These are phyloP conservation scores for Apodemia hepburni DNA, from an alignment of 2,888 invertebrate species.

Conservation along the genomic window DNA sequence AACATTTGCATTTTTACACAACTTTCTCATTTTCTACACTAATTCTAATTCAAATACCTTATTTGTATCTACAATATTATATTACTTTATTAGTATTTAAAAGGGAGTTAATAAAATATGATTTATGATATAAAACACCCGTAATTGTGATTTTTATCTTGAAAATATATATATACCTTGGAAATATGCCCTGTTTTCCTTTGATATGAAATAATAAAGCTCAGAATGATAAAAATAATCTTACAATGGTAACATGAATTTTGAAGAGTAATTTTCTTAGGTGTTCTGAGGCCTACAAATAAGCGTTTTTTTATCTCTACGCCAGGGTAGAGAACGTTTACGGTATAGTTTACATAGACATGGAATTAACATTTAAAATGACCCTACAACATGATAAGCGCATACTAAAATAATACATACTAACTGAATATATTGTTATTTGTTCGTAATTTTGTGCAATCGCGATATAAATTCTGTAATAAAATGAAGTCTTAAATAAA, in stretches of 20 bases:
- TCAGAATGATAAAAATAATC: not conserved
- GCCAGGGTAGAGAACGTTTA: too few species aligned
- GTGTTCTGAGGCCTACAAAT: not conserved
- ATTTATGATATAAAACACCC: constrained; percentile 6
- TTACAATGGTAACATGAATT: not conserved
- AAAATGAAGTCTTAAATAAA: too few species aligned
- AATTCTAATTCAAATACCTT: not conserved
- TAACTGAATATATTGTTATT: too few species aligned
- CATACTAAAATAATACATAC: too few species aligned
- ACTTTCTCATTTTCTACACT: not conserved
- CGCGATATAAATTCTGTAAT: too few species aligned
- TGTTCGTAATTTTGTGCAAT: too few species aligned
- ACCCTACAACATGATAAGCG: too few species aligned
- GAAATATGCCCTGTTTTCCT: constrained; percentile 4
- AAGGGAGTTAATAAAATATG: constrained; percentile 8
- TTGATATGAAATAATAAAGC: constrained; percentile 3
- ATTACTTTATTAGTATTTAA: constrained; percentile 1
- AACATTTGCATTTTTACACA: not conserved
- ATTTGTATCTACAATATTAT: constrained; percentile 4
- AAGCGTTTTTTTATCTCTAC: too few species aligned
- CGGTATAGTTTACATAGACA: too few species aligned
- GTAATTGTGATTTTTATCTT: not conserved
- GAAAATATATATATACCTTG: not conserved
- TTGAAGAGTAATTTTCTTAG: not conserved
- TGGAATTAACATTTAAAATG: too few species aligned